phyloP scores from a whole-genome alignment of 2,888 invertebrate genomes.

The Lasioglossum marginatum region DNA sequence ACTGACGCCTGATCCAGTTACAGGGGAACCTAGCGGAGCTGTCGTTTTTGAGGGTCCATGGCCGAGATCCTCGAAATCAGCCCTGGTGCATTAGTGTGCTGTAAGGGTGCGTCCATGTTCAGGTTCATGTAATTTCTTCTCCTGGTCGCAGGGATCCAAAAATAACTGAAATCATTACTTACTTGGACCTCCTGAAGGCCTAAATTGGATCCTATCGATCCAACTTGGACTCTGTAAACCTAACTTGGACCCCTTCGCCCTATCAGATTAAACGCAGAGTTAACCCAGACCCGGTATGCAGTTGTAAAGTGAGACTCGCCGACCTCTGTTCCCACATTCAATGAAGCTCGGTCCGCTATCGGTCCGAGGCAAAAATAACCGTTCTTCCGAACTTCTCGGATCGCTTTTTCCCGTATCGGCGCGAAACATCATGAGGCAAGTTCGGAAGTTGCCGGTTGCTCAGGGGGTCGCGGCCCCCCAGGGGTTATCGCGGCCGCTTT shows the following conservation, averaged over 20 bases:
- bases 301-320: neutral
- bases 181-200: no score
- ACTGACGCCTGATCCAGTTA: constrained; percentile 27
- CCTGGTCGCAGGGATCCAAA: neutral
- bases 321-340: neutral
- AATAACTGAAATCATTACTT: no score
- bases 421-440: constrained; percentile 22
- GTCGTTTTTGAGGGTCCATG: neutral
- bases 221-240: no score
- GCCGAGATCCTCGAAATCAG: neutral
- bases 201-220: no score
- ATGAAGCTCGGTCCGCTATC: neutral
- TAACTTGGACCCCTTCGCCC: no score
- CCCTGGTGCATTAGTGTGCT: no score
- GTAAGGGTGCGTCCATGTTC: no score
- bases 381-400: constrained; percentile 15
- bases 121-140: no score
- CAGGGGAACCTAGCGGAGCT: constrained; percentile 6
- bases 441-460: constrained; percentile 31
- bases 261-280: no score
- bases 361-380: neutral
- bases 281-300: no score
- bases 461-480: constrained; percentile 11
- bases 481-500: constrained; percentile 20
- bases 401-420: constrained; percentile 12